Percentiles rank a stretch among this genome's conserved stretches.
phyloP scores from a whole-genome alignment of 2,797 vertebrate species.

The Phyllotis vaccarum region DNA sequence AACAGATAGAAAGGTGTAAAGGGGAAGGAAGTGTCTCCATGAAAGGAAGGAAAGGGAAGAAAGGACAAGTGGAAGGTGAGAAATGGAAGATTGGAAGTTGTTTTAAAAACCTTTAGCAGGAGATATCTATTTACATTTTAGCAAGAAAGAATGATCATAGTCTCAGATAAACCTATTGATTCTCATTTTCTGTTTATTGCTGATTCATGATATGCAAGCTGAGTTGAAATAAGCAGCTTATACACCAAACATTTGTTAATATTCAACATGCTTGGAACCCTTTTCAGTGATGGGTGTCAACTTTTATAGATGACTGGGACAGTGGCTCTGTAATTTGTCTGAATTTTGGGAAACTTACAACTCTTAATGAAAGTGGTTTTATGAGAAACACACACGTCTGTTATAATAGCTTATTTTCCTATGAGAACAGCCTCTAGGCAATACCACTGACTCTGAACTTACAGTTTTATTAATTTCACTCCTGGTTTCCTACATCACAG shows the following conservation, averaged over 20 bases:
- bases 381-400: no score
- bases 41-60: background rate
- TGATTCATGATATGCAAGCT: background rate
- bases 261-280: constrained; percentile 66
- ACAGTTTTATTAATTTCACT: rapidly evolving
- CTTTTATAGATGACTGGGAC: constrained; percentile 51
- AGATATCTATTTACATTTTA: background rate
- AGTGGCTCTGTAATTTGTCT: constrained; percentile 58
- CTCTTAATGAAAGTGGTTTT: constrained; percentile 22
- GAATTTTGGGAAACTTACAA: constrained; percentile 70
- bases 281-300: constrained; percentile 28
- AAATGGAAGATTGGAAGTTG: background rate
- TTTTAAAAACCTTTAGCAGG: background rate
- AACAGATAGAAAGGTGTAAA: background rate
- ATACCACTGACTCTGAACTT: background rate
- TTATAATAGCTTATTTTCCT: background rate
- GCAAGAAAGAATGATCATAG: background rate
- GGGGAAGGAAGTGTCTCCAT: background rate
- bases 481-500: background rate
- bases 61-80: background rate
- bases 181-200: background rate
- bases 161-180: background rate
- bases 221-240: background rate
- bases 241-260: constrained; percentile 39
- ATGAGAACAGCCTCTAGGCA: background rate